Evolutionary conservation across 2,888 invertebrate genomes (phyloP).

Genomic region (Bombyx huttoni): DNA sequence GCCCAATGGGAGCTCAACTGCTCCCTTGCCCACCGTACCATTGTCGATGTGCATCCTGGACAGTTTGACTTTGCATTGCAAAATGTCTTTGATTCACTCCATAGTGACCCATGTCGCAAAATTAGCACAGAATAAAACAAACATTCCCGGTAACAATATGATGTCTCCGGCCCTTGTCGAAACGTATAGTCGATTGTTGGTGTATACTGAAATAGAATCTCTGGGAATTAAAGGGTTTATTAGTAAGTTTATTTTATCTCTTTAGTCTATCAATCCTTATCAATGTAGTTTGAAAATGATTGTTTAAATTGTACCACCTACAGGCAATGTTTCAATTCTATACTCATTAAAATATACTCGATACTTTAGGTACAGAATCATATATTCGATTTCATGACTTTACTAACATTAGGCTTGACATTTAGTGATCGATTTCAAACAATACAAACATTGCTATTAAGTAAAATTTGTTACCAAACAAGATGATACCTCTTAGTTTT

Average conservation of each 20-base stretch:
- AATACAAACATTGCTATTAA: too few species aligned
- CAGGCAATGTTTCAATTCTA: too few species aligned
- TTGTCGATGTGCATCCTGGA: conserved; percentile 94
- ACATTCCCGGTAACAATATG: conserved; percentile 75
- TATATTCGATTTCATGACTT: too few species aligned
- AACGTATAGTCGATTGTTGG: conserved; percentile 92
- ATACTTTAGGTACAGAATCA: too few species aligned
- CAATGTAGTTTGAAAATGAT: neutral
- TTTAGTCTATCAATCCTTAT: neutral
- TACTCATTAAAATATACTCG: too few species aligned
- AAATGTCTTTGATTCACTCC: conserved; percentile 88
- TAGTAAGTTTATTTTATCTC: conserved; percentile 68
- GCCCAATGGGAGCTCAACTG: conserved; percentile 61
- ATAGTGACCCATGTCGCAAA: conserved; percentile 93
- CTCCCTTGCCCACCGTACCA: conserved; percentile 84
- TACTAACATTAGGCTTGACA: too few species aligned
- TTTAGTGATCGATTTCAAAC: too few species aligned
- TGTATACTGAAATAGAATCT: conserved; percentile 97
- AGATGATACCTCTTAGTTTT: too few species aligned
- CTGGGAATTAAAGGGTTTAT: conserved; percentile 97
- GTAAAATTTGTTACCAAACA: too few species aligned
- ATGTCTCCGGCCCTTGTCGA: conserved; percentile 94
- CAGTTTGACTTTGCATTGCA: conserved; percentile 94
- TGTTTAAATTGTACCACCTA: too few species aligned
- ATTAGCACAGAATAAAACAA: conserved; percentile 88